Evolutionary conservation across 2,797 vertebrate genomes (phyloP), one percentile per base, ranked within the genome.

Genomic region (Typhlichthys eigenmanni): DNA sequence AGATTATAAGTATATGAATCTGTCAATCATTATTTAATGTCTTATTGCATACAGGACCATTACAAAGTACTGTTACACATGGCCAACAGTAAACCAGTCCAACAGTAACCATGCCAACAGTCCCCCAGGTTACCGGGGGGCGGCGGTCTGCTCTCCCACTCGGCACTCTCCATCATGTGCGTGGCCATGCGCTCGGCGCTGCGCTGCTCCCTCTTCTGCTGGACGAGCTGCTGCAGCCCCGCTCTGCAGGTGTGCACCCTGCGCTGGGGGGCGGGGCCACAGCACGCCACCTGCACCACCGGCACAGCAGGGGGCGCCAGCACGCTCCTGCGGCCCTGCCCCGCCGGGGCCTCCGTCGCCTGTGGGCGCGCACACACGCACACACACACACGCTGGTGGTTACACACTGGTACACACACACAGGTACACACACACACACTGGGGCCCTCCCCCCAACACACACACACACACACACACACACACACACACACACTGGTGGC

Each of bases 61-160:
- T 19, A 19, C 19, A 19, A 19, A 19, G 19, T 19, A 19, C 19
- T 19, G 2, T 19, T 19, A 19, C 19, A 19, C 19, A 19, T 19
- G 19, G 19, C 17, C 17, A 19, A 19, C 17, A 19, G 17, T 19
- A 19, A 19, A 19, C 17, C 17, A 19, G 17, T 19, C 17, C 1
- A 19, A 19, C 17, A 19, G 17, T 51, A 8, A 43, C 45, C 38
- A 19, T 3, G 19, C 19, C 19, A 19, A 19, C 16, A 3, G 32
- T 68, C 2, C 2, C 19, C 19, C 19, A 19, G 19, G 19, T 19
- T 83, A 98, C 97, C 97, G 64, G 97, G 96, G 0, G 96, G 95
- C 0, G 97, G 97, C 0, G 97, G 96, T 1, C 94, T 94, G 71
- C 95, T 97, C 88, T 99, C 97, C 97, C 97, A 99, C 82, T 99